Conservation (phyloP, 1,140 invertebrate genomes). For the Drosophila suzukii region DNA sequence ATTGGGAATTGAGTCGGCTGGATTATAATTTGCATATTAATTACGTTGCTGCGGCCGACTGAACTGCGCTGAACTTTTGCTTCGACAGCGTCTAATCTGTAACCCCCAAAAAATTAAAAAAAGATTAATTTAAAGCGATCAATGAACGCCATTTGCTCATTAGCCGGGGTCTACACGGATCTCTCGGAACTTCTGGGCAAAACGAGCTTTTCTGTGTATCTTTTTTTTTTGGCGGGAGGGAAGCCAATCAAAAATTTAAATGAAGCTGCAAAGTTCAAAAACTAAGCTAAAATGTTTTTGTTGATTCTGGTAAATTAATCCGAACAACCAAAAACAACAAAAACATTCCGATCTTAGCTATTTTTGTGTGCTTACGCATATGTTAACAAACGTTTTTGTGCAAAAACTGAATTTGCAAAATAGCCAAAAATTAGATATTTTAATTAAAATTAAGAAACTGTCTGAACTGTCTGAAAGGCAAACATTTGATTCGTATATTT, state of each 20-base stretch:
- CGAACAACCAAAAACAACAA: slow-evolving; percentile 29
- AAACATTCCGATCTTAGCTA: slow-evolving; percentile 46
- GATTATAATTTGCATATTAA: slow-evolving; percentile 82
- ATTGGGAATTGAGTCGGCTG: slow-evolving; percentile 63
- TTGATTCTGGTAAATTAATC: slow-evolving; percentile 70
- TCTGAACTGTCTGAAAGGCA: slow-evolving; percentile 1
- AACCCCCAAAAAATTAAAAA: slow-evolving; percentile 79
- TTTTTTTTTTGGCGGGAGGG: slow-evolving; percentile 39
- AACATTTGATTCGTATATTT: not conserved
- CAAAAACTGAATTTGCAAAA: slow-evolving; percentile 42
- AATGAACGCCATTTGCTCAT: slow-evolving; percentile 83
- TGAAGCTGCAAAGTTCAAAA: slow-evolving; percentile 78
- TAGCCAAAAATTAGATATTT: slow-evolving; percentile 49
- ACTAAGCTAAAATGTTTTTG: slow-evolving; percentile 72
- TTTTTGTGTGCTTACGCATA: slow-evolving; percentile 60
- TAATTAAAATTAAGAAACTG: slow-evolving; percentile 42
- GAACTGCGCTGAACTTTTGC: slow-evolving; percentile 79
- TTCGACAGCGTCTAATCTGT: slow-evolving; percentile 80
- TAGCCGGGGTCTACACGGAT: slow-evolving; percentile 64
- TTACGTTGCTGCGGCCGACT: slow-evolving; percentile 67
- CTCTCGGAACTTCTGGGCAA: slow-evolving; percentile 51
- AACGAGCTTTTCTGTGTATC: slow-evolving; percentile 49
- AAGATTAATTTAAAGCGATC: slow-evolving; percentile 83
- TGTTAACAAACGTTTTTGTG: slow-evolving; percentile 17
- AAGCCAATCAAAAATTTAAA: slow-evolving; percentile 83